A percentile compares a stretch with the other conserved stretches of the same genome.
Evolutionary conservation across 2,113 vertebrate genomes (phyloP).

Genomic region (Gavialis gangeticus): DNA sequence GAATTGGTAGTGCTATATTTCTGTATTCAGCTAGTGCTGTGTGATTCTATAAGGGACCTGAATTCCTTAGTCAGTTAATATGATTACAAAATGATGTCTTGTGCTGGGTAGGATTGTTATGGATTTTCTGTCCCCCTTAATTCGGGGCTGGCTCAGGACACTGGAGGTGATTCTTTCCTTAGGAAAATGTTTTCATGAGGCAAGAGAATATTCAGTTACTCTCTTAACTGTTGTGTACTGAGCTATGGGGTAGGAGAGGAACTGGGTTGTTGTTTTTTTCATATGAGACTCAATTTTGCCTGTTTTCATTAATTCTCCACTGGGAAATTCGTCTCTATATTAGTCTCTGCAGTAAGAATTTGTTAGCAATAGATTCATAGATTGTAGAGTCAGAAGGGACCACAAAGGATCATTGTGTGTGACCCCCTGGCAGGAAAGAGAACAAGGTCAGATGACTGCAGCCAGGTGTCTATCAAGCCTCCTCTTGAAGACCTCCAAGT

Average conservation of each 20-base stretch:
- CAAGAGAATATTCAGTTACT: background rate
- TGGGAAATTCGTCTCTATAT: background rate
- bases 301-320: background rate
- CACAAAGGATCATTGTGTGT: too few relatives aligned
- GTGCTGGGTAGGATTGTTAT: background rate
- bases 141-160: background rate
- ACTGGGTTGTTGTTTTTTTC: background rate
- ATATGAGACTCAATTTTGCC: background rate
- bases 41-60: background rate
- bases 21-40: constrained; percentile 62
- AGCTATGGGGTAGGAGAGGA: background rate
- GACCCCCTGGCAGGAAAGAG: too few relatives aligned
- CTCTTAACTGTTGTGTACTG: background rate
- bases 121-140: background rate
- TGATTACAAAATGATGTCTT: rapidly evolving
- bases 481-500: too few relatives aligned
- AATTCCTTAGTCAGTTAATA: background rate
- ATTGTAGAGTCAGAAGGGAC: too few relatives aligned
- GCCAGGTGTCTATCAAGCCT: too few relatives aligned
- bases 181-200: background rate
- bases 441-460: too few relatives aligned
- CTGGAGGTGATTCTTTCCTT: background rate
- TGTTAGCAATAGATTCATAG: background rate
- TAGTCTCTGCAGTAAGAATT: background rate
- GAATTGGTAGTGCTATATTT: background rate